Evolutionary conservation across 2,113 vertebrate species (phyloP).

Genomic region (Rostratula benghalensis): DNA sequence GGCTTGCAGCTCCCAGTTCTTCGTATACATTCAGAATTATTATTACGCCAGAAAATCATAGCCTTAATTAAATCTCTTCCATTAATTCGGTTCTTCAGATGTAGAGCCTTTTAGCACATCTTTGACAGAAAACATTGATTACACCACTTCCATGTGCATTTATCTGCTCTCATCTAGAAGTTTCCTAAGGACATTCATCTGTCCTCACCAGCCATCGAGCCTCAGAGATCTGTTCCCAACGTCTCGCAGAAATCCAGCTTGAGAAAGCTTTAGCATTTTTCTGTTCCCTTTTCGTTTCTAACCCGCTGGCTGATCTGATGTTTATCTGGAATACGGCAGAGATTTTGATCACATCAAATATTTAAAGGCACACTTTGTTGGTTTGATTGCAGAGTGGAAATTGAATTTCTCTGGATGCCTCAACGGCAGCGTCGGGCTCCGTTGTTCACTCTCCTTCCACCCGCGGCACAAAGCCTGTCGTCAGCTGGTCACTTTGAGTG

Average conservation of each 20-base stretch:
- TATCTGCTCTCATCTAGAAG: conserved; percentile 28
- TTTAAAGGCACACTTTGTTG: not conserved
- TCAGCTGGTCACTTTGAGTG: not conserved
- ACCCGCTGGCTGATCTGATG: not conserved
- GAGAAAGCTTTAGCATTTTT: not conserved
- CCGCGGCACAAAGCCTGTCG: not conserved
- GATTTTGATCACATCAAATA: not conserved
- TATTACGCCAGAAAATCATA: conserved; percentile 12
- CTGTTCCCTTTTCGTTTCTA: not conserved
- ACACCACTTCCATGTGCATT: not conserved
- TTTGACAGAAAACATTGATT: conserved; percentile 38
- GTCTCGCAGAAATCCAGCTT: not conserved
- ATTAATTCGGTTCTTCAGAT: conserved; percentile 20
- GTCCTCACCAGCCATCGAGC: not conserved
- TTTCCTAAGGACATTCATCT: conserved; percentile 7
- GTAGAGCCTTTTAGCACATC: not conserved
- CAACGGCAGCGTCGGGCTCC: not conserved
- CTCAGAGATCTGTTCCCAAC: not conserved
- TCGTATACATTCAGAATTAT: not conserved
- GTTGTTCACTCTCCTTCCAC: not conserved
- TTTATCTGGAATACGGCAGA: conserved; percentile 8
- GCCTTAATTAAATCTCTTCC: conserved; percentile 55
- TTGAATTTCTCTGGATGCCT: not conserved
- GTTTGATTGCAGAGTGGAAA: not conserved
- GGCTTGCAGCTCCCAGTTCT: not conserved